Evolutionary conservation across 1,140 invertebrate species (phyloP).

Genomic region (Kradibia gibbosae): DNA sequence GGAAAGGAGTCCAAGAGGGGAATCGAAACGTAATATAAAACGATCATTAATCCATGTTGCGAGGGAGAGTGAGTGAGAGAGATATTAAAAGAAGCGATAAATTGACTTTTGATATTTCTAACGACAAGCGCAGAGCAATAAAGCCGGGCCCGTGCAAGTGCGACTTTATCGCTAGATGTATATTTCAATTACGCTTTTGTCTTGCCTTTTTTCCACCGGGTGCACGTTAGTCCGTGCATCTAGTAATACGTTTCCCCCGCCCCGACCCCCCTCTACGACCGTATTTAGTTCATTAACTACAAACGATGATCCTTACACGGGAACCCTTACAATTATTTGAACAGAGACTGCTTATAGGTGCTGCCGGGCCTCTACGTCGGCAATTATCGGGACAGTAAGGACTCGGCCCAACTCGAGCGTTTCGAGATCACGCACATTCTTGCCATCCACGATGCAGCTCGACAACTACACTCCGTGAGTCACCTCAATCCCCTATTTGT

Average conservation of each 20-base stretch:
- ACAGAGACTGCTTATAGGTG: conserved; percentile 75
- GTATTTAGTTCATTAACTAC: no score
- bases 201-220: neutral
- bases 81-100: conserved; percentile 30
- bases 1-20: neutral
- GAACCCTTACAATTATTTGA: neutral
- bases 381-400: conserved; percentile 94
- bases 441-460: conserved; percentile 94
- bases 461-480: conserved; percentile 85
- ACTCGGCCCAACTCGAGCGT: conserved; percentile 87
- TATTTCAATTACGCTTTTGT: conserved; percentile 28
- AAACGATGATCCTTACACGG: no score
- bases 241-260: neutral
- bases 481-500: no score
- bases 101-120: conserved; percentile 38
- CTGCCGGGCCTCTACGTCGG: conserved; percentile 89
- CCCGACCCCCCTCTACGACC: neutral
- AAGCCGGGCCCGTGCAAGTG: conserved; percentile 7
- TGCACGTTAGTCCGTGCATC: neutral
- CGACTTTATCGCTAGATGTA: conserved; percentile 25
- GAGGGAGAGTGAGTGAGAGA: conserved; percentile 19
- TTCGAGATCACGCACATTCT: conserved; percentile 96
- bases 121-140: conserved; percentile 34
- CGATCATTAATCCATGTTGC: conserved; percentile 19
- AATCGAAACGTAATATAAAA: conserved; percentile 29